Base-by-base conservation (phyloP, 37 sponge, comb jelly and placozoan species). In the Lycopodina hypogea region DNA sequence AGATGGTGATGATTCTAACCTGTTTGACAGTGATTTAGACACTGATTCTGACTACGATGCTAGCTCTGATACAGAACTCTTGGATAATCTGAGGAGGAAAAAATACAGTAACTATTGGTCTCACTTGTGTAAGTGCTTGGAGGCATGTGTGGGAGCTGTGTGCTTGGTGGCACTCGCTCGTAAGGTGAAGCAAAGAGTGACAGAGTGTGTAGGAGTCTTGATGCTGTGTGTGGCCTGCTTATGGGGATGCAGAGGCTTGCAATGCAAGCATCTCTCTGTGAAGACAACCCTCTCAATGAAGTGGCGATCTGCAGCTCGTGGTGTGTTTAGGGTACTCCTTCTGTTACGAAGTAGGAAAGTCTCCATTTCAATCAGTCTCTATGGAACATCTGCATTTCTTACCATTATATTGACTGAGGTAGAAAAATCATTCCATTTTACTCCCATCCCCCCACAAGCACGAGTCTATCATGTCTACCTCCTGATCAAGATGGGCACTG, bases 341-440 rank as follows among this genome's bases (percentile, higher is more conserved):
- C 66, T 65, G 4, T 15, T 65, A 34, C 22, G 35, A 30, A 87
- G 89, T 37, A 67, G 93, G 35, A 73, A 72, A 66, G 87, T 89
- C 50, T 36, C 86, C 24, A 18, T 93, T 0, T 62, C 90, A 2
- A 86, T 75, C 17, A 6, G 33, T 9, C 69, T 93, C 24, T 93
- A 93, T 68, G 87, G 84, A 51, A 51, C 79, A 38, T n/a, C 71
- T 41, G 93, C 80, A 0, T 68, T 78, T 29, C 45, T 86, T 6
- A 48, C 51, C 21, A 69, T 89, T 19, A 83, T 89, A 36, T 50
- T 52, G 23, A 83, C 68, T 71, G 93, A 93, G 73, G 89, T 93
- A 35, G 48, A 71, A 70, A n/a, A n/a, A n/a, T n/a, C n/a, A n/a
- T n/a, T n/a, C n/a, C n/a, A n/a, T n/a, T n/a, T n/a, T n/a, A n/a